Conservation (phyloP, 2,888 invertebrate species). For the Holacanthella duospinosa region DNA sequence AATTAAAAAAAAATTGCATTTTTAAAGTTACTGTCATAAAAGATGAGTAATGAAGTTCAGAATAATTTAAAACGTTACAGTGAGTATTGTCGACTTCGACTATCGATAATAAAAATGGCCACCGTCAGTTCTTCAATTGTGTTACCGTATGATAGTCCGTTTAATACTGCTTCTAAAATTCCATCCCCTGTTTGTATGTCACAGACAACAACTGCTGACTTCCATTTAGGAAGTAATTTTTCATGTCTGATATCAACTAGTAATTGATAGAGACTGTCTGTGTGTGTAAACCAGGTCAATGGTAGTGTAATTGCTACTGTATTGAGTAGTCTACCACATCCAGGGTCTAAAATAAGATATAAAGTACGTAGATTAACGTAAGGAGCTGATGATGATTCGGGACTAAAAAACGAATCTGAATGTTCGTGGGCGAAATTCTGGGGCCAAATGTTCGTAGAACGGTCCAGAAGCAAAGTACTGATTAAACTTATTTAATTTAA, state of each 20-base stretch:
- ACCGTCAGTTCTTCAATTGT: constrained; percentile 19
- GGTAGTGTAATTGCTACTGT: constrained; percentile 61
- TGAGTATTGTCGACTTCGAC: constrained; percentile 19
- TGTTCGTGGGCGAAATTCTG: too few species aligned
- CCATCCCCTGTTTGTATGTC: constrained; percentile 55
- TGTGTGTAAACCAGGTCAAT: constrained; percentile 43
- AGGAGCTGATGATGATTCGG: too few species aligned
- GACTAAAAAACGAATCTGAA: background rate
- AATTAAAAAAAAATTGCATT: background rate
- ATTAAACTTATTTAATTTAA: too few species aligned
- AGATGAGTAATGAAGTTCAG: too few species aligned
- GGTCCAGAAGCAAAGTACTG: too few species aligned
- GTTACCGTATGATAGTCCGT: constrained; percentile 13
- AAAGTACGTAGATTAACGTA: background rate
- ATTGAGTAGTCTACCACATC: constrained; percentile 63
- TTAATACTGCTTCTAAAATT: constrained; percentile 18
- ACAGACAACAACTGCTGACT: constrained; percentile 58
- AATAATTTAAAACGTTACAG: constrained; percentile 18
- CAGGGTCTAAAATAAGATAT: constrained; percentile 48
- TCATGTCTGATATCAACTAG: constrained; percentile 57
- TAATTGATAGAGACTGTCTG: constrained; percentile 66
- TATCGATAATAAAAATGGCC: constrained; percentile 28
- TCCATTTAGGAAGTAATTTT: constrained; percentile 47
- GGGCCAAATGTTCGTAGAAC: too few species aligned
- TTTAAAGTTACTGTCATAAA: too few species aligned